Conservation (phyloP, 2,797 vertebrate species). For the Sebastes miniatus region DNA sequence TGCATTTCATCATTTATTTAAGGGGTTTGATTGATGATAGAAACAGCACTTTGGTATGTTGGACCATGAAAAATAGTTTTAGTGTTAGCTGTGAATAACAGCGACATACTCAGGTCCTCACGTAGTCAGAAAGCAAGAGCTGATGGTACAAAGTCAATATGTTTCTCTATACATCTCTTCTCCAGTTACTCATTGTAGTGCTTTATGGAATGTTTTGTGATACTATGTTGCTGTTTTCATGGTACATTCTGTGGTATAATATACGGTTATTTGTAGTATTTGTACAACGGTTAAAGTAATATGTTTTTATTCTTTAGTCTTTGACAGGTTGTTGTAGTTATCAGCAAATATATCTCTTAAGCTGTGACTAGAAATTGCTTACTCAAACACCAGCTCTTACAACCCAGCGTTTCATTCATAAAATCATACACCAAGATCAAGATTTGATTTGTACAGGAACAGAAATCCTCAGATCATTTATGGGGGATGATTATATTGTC, state of each 20-base stretch:
- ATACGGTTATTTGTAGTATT: background rate
- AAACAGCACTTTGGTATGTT: background rate
- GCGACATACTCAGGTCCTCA: background rate
- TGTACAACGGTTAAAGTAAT: background rate
- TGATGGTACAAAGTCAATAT: background rate
- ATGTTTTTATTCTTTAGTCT: background rate
- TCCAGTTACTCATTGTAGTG: background rate
- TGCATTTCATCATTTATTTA: background rate
- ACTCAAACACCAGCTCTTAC: background rate
- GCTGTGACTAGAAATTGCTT: no score
- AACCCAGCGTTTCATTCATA: background rate
- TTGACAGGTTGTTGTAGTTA: background rate
- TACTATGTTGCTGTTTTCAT: background rate
- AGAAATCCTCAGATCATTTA: background rate
- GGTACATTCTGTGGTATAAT: background rate
- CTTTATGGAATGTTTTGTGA: background rate
- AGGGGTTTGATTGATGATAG: conserved; percentile 1
- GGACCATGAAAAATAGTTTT: background rate
- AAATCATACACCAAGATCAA: background rate
- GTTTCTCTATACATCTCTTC: background rate
- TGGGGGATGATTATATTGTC: background rate
- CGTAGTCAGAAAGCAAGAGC: background rate
- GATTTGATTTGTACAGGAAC: no score
- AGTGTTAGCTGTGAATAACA: background rate
- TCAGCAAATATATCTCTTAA: background rate